Evolutionary conservation across 2,113 vertebrate genomes (phyloP).

Genomic region (Noctilio leporinus): DNA sequence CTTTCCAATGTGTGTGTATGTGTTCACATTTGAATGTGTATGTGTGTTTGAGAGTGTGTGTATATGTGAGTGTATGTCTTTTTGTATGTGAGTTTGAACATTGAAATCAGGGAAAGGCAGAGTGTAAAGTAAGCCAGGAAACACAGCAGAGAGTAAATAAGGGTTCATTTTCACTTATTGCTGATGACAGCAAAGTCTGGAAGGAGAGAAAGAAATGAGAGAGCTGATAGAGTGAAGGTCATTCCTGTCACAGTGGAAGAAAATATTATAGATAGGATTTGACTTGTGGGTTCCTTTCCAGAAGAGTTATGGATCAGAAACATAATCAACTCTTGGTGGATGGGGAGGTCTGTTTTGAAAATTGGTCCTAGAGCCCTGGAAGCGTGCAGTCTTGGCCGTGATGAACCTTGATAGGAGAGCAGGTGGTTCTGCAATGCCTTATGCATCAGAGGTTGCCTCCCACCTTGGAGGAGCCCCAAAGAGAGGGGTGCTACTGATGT

Average conservation of each 20-base stretch:
- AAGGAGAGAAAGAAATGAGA: background rate
- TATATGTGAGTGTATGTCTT: background rate
- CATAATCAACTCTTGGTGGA: background rate
- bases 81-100: background rate
- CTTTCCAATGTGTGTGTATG: background rate
- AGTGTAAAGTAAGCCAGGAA: background rate
- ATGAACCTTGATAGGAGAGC: background rate
- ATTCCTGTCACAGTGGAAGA: background rate
- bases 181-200: background rate
- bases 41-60: background rate
- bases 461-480: background rate
- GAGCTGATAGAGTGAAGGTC: background rate
- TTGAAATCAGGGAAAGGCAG: background rate
- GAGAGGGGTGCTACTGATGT: background rate
- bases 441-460: background rate
- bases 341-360: background rate
- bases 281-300: background rate
- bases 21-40: background rate
- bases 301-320: background rate
- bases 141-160: background rate
- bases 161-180: background rate
- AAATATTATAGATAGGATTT: background rate
- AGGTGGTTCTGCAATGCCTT: background rate
- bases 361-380: background rate
- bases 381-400: rapidly evolving